Conservation (phyloP, 2,797 vertebrate genomes). For the Channallabes apus region DNA sequence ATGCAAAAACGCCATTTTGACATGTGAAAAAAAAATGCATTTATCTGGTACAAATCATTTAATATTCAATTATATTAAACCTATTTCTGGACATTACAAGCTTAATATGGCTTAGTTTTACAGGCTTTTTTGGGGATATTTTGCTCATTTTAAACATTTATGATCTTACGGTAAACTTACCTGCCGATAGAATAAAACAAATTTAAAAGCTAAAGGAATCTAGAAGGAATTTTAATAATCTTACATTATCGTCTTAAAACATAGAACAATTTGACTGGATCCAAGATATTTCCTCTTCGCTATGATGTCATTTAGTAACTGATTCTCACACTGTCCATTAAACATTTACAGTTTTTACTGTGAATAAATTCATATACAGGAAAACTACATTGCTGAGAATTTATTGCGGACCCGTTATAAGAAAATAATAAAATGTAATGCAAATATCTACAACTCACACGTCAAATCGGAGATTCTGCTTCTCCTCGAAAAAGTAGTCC, state of each 20-base stretch:
- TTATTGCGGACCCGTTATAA: neutral
- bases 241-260: neutral
- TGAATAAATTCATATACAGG: neutral
- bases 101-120: neutral
- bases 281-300: neutral
- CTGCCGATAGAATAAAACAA: no score
- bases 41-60: neutral
- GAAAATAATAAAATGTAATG: neutral
- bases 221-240: neutral
- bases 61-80: neutral
- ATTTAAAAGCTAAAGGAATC: neutral
- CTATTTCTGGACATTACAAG: neutral
- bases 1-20: neutral
- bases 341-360: no score
- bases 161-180: no score
- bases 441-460: constrained; percentile 79
- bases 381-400: neutral
- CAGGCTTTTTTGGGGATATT: no score
- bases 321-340: no score
- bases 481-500: constrained; percentile 98
- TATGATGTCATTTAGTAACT: neutral
- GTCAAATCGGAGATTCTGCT: constrained; percentile 94
- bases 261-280: neutral
- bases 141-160: neutral
- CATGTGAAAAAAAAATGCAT: neutral